Evolutionary conservation across 1,140 invertebrate genomes (phyloP), one percentile per base, ranked within the genome.

Genomic region (Charaxes varanes): DNA sequence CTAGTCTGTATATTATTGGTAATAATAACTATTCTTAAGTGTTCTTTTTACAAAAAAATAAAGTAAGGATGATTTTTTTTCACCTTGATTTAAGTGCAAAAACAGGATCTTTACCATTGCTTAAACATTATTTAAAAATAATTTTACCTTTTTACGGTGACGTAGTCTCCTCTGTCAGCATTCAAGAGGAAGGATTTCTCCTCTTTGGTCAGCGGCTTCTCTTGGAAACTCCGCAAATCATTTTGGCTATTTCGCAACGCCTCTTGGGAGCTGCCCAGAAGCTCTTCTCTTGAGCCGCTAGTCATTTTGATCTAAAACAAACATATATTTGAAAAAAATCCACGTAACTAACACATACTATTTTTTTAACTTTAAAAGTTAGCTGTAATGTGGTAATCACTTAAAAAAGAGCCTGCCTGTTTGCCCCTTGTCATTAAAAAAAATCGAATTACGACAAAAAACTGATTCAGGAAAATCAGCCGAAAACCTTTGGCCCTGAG

Each of bases 111-210:
- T 23, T 1, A 8, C 3, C 3, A 8, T 8, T 2, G 22, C 6
- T 8, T 7, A 6, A 23, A 8, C 2, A 8, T 1, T 4, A 1
- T 4, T 24, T 31, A 12, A 8, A 16, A 17, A 10, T 4, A 8
- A 24, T 32, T 43, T 76, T 84, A 94, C 93, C 89, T 90, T 77
- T 90, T 87, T 32, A 94, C 92, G 44, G 91, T 92, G n/a, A 91
- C 91, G 59, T 92, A 89, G 82, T 97, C 94, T 59, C 95, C 94
- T 58, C 94, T 85, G 77, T 97, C 94, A n/a, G 92, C 93, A 50
- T 91, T 88, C 12, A 96, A 86, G 14, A 96, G 85, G 74, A 93
- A 96, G 34, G 90, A 89, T 67, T 96, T 96, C 72, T 96, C 94
- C 37, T 92, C 88, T 23, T 89, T 87, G 8, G 91, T 91, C 23